These are phyloP conservation scores for Brachionus manjavacas DNA, from an alignment of 1,140 invertebrate species.

Conservation along the genomic window DNA sequence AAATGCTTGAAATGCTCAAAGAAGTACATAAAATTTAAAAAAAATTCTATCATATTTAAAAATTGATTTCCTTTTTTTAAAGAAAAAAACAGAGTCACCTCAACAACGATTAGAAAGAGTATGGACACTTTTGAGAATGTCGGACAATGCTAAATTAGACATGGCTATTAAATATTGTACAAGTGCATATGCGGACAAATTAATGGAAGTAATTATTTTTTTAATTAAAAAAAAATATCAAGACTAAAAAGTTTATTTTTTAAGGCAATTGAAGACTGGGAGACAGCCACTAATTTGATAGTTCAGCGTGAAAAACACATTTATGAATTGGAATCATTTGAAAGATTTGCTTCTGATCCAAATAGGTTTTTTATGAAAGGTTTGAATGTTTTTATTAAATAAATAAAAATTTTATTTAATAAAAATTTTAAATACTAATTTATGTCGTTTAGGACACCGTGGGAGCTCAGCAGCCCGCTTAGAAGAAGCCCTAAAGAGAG, in stretches of 20 bases:
- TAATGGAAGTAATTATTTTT: slow-evolving; percentile 45
- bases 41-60: not conserved
- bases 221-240: not conserved
- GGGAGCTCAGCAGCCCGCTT: slow-evolving; percentile 53
- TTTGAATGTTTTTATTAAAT: not conserved
- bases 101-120: slow-evolving; percentile 55
- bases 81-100: slow-evolving; percentile 9
- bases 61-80: not conserved
- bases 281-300: slow-evolving; percentile 50
- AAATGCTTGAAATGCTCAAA: not conserved
- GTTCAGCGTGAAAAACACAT: slow-evolving; percentile 51
- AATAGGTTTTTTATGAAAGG: slow-evolving; percentile 57
- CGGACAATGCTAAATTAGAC: slow-evolving; percentile 52
- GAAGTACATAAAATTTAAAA: not conserved
- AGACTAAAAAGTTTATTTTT: not conserved
- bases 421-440: not conserved
- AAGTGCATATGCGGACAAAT: slow-evolving; percentile 49
- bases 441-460: not conserved
- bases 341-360: slow-evolving; percentile 55
- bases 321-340: slow-evolving; percentile 55
- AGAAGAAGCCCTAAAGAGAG: slow-evolving; percentile 52
- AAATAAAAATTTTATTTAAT: no score
- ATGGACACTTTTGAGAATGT: slow-evolving; percentile 53
- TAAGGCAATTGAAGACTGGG: slow-evolving; percentile 54
- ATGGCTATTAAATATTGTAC: slow-evolving; percentile 58